These are phyloP conservation scores for Pica pica DNA, from an alignment of 2,113 vertebrate genomes.

Conservation along the genomic window DNA sequence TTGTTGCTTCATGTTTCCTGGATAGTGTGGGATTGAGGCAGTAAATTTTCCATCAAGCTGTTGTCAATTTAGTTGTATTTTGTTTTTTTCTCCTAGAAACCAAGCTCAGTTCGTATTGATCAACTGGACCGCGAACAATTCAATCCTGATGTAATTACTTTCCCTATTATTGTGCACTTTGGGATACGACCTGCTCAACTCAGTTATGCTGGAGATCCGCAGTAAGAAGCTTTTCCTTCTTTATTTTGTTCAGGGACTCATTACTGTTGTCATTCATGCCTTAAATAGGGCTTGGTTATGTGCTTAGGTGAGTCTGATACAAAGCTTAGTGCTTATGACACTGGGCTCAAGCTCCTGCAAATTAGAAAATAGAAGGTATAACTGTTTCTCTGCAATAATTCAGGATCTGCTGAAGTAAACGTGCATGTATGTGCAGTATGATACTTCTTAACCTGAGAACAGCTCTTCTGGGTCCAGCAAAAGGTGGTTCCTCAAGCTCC, in stretches of 20 bases:
- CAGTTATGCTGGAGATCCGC: constrained; percentile 98
- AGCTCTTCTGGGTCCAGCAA: neutral
- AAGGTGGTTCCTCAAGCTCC: neutral
- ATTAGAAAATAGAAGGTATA: neutral
- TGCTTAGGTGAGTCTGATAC: neutral
- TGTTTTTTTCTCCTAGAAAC: constrained; percentile 80
- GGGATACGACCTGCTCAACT: constrained; percentile 97
- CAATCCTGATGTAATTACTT: constrained; percentile 97
- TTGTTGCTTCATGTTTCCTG: neutral
- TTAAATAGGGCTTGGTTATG: neutral
- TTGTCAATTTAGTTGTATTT: constrained; percentile 4
- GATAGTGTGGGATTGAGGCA: neutral
- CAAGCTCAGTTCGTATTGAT: constrained; percentile 98
- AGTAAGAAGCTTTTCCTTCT: constrained; percentile 82
- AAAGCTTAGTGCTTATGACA: neutral
- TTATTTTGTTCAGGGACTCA: constrained; percentile 15
- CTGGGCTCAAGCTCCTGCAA: neutral
- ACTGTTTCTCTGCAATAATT: neutral
- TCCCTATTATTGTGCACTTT: constrained; percentile 98
- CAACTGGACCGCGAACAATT: constrained; percentile 98
- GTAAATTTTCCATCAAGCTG: neutral
- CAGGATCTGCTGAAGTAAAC: neutral
- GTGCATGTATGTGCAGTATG: neutral
- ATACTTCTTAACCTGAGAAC: neutral
- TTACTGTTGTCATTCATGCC: neutral